These are phyloP conservation scores for Chymomyza amoena DNA, from an alignment of 2,888 invertebrate genomes.

Conservation along the genomic window DNA sequence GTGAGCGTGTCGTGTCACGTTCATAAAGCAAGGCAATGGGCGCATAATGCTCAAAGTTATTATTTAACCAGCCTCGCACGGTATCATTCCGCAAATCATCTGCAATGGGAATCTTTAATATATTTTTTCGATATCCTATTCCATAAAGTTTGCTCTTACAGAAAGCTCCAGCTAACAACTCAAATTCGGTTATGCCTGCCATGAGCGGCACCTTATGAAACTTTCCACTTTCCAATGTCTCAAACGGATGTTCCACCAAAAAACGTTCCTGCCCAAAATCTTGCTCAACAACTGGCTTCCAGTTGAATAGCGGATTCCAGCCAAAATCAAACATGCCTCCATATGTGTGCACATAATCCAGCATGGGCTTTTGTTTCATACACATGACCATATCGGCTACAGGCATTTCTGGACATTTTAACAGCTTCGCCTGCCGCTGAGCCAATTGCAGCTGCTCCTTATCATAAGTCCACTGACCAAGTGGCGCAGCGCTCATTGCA, in stretches of 20 bases:
- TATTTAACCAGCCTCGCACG: constrained; percentile 70
- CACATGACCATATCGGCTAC: constrained; percentile 81
- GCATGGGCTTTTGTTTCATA: constrained; percentile 77
- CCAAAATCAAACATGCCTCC: constrained; percentile 73
- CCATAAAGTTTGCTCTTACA: constrained; percentile 53
- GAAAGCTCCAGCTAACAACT: constrained; percentile 82
- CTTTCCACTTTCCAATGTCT: constrained; percentile 80
- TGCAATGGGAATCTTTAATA: background rate
- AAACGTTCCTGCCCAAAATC: constrained; percentile 84
- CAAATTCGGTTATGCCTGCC: constrained; percentile 83
- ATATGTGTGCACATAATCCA: constrained; percentile 64
- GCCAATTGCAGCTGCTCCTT: constrained; percentile 81
- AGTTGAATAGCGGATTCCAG: constrained; percentile 77
- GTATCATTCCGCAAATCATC: constrained; percentile 80
- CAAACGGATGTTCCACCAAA: constrained; percentile 81
- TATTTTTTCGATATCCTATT: background rate
- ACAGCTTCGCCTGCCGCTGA: constrained; percentile 81
- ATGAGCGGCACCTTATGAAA: constrained; percentile 83
- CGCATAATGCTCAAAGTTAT: constrained; percentile 61
- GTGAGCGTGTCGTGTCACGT: constrained; percentile 70
- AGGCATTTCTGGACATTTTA: constrained; percentile 81
- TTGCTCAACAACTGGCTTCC: constrained; percentile 83
- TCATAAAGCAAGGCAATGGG: constrained; percentile 77
- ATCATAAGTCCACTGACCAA: constrained; percentile 79
- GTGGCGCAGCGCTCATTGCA: constrained; percentile 83